Evolutionary conservation across 2,888 invertebrate genomes (phyloP).

Genomic region (Carabus problematicus): DNA sequence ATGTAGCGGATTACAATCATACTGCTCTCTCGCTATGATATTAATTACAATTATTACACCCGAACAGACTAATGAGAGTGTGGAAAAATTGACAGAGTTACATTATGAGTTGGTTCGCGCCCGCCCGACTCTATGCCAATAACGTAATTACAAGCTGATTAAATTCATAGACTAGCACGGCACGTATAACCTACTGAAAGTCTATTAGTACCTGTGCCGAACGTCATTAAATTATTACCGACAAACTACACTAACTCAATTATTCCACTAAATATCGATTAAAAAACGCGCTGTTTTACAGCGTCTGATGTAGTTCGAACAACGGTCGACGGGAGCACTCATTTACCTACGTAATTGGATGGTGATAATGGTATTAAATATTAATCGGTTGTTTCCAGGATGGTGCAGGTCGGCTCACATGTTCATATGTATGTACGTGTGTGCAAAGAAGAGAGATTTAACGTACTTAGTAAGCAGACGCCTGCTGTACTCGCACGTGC

Average conservation of each 20-base stretch:
- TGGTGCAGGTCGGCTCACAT: background rate
- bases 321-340: constrained; percentile 2
- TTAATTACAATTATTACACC: no score
- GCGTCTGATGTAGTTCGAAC: constrained; percentile 3
- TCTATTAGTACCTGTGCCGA: constrained; percentile 8
- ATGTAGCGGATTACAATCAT: no score
- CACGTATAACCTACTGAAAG: constrained; percentile 3
- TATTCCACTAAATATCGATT: constrained; percentile 25
- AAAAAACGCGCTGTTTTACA: constrained; percentile 20
- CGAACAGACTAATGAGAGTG: no score
- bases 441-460: no score
- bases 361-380: constrained; percentile 37
- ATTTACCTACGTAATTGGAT: constrained; percentile 32
- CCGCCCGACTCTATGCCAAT: background rate
- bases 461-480: no score
- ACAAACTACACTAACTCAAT: constrained; percentile 20
- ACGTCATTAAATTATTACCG: constrained; percentile 15
- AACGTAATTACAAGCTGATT: constrained; percentile 2
- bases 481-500: no score
- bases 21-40: no score
- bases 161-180: constrained; percentile 1
- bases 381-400: constrained; percentile 32
- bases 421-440: no score
- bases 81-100: no score
- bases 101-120: no score